Evolutionary conservation across 2,797 vertebrate species (phyloP).

Genomic region (Pteronotus mesoamericanus): DNA sequence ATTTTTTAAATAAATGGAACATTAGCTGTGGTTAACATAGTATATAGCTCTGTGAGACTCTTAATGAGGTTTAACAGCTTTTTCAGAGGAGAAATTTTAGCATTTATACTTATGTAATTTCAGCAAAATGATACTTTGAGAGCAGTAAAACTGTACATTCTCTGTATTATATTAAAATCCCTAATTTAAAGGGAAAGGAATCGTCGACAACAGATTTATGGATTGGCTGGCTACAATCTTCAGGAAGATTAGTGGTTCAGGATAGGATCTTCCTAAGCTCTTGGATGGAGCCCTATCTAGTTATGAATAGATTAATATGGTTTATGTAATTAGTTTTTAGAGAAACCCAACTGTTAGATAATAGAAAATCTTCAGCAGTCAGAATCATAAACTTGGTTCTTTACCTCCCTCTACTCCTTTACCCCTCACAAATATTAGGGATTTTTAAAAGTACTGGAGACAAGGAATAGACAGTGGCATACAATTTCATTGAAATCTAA

Average conservation of each 20-base stretch:
- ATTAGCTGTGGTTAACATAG: neutral
- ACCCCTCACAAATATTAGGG: neutral
- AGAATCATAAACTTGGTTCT: neutral
- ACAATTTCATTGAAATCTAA: neutral
- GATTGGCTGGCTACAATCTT: neutral
- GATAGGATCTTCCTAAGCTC: neutral
- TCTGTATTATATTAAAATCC: neutral
- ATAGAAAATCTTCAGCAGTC: neutral
- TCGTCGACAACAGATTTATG: neutral
- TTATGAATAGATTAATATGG: neutral
- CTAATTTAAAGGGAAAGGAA: neutral
- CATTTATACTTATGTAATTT: neutral
- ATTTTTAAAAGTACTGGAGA: neutral
- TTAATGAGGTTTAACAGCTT: neutral
- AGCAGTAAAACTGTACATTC: neutral
- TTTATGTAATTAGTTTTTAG: neutral
- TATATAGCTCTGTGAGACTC: neutral
- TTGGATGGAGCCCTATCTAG: rapidly evolving
- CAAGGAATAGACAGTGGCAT: neutral
- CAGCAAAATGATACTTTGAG: neutral
- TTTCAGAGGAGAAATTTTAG: neutral
- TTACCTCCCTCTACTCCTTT: neutral
- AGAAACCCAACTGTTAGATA: neutral
- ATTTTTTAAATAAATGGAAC: neutral
- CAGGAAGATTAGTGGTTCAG: neutral